Evolutionary conservation across 1,140 invertebrate species (phyloP), one percentile per base, ranked within the genome.

Genomic region (Nautilus pompilius): DNA sequence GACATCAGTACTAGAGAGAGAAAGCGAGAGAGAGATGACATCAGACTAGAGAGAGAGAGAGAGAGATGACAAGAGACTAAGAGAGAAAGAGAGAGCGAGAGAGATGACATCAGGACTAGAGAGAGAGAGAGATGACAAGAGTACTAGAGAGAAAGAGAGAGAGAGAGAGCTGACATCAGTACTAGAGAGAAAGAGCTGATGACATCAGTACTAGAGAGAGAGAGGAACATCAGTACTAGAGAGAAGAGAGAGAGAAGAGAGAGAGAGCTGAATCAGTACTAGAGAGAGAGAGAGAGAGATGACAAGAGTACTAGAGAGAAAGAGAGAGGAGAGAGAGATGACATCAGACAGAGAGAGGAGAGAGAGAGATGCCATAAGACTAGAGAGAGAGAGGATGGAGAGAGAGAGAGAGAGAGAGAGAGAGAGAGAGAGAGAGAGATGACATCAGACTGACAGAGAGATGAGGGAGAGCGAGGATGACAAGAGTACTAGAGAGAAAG

Each of bases 381-480:
- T 34, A 54, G 32, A 33, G 3, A 4, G n/a, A 55, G 3, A 51
- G 17, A 26, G 33, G 45, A 36, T 2, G 32, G 48, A 62, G 3
- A 65, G 10, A 58, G 32, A 60, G 29, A 64, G 41, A 64, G 36
- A 64, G 41, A 64, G 56, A 51, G 36, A 59, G 4, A 32, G 55
- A 58, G 15, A 59, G 48, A 51, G 55, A 64, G 55, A 59, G 55
- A 64, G 48, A 46, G 33, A 59, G 53, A 32, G 41, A 56, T 15
- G 32, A 22, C 26, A 26, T 17, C n/a, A 56, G 20, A 56, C n/a
- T 24, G 15, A 56, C 30, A 62, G 48, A 53, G 24, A 54, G 48
- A 62, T n/a, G 30, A 54, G 46, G 34, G 6, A 58, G 60, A 53
- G 17, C 30, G 5, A 26, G 45, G 13, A 24, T 20, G 5, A 26